A percentile compares a stretch with the other conserved stretches of the same genome.
phyloP scores from a whole-genome alignment of 2,888 invertebrate species.

The Cataglyphis livida region DNA sequence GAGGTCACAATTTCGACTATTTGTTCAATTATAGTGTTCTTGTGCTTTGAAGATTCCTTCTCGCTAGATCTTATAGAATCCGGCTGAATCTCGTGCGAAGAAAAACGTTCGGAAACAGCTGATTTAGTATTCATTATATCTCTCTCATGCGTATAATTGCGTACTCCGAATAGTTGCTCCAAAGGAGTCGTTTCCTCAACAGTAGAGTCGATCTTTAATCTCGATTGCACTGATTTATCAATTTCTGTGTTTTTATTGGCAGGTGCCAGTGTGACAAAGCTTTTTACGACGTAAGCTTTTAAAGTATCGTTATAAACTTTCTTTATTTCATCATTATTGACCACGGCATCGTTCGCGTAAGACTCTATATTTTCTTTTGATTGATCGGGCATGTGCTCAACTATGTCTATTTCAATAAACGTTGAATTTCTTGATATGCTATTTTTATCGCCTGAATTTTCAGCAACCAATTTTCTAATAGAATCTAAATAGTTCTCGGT shows the following conservation, averaged over 20 bases:
- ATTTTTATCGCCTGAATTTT: conserved; percentile 41
- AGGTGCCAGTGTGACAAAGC: conserved; percentile 90
- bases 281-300: conserved; percentile 80
- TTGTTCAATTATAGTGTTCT: conserved; percentile 75
- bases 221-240: conserved; percentile 90
- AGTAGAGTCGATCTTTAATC: conserved; percentile 86
- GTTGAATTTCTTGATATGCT: conserved; percentile 78
- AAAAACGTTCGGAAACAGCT: conserved; percentile 33
- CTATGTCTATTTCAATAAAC: conserved; percentile 77
- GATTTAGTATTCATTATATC: conserved; percentile 28
- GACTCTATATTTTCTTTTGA: conserved; percentile 47
- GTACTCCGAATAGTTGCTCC: conserved; percentile 77
- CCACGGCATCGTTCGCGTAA: background rate
- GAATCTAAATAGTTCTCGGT: conserved; percentile 77
- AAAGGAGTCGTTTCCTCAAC: conserved; percentile 72
- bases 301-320: conserved; percentile 81
- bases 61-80: conserved; percentile 41
- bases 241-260: conserved; percentile 93
- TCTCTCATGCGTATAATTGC: conserved; percentile 52
- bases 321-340: conserved; percentile 9
- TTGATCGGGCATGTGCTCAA: conserved; percentile 66
- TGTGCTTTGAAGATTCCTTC: conserved; percentile 36
- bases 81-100: conserved; percentile 79
- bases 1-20: conserved; percentile 85
- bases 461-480: conserved; percentile 65